Conservation (phyloP, 2,888 invertebrate species). For the Lycia hirtaria region DNA sequence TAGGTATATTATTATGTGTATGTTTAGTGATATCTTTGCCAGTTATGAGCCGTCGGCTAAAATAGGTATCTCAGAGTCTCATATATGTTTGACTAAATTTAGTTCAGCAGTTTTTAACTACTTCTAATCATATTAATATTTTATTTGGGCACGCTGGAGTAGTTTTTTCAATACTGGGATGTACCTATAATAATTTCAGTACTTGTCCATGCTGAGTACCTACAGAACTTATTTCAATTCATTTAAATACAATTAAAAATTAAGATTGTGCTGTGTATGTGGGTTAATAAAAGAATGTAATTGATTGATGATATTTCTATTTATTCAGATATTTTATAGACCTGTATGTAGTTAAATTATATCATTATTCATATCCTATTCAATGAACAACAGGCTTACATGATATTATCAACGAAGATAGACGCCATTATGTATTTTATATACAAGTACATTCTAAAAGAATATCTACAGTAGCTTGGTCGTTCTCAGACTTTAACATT, state of each 20-base stretch:
- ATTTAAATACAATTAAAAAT: too few relatives aligned
- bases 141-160: too few relatives aligned
- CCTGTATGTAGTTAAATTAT: constrained; percentile 60
- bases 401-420: constrained; percentile 68
- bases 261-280: too few relatives aligned
- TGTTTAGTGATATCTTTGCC: background rate
- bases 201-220: too few relatives aligned
- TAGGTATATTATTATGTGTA: background rate
- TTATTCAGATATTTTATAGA: constrained; percentile 75
- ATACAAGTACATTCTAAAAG: constrained; percentile 70
- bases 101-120: too few relatives aligned
- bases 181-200: too few relatives aligned
- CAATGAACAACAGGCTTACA: constrained; percentile 78
- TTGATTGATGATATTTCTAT: constrained; percentile 66
- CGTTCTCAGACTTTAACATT: constrained; percentile 81
- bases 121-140: too few relatives aligned
- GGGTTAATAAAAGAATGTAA: constrained; percentile 54
- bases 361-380: constrained; percentile 65
- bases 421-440: constrained; percentile 68
- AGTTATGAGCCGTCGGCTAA: too few relatives aligned
- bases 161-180: too few relatives aligned
- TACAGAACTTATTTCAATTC: too few relatives aligned
- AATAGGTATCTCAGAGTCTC: too few relatives aligned
- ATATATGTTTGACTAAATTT: too few relatives aligned
- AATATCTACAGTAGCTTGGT: constrained; percentile 80